These are phyloP conservation scores for Trachurus trachurus DNA, from an alignment of 2,797 vertebrate genomes.

Conservation along the genomic window DNA sequence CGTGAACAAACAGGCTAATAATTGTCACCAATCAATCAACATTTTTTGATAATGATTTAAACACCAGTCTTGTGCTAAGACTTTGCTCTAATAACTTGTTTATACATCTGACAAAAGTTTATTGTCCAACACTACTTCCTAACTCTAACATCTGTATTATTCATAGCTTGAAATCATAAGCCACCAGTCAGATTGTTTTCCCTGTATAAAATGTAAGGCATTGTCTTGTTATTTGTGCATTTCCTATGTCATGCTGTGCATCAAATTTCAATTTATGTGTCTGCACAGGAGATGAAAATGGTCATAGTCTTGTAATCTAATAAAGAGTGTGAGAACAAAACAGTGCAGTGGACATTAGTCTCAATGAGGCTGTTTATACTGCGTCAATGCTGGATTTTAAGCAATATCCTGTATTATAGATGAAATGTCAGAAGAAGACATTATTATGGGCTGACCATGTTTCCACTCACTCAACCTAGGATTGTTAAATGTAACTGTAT, in stretches of 20 bases:
- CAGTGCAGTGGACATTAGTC: conserved; percentile 7
- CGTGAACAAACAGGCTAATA: neutral
- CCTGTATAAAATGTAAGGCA: neutral
- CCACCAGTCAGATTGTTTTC: neutral
- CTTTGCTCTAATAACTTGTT: neutral
- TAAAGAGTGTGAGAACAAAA: conserved; percentile 9
- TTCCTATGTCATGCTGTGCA: neutral
- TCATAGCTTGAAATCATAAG: neutral
- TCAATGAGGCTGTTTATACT: conserved; percentile 1
- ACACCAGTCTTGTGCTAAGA: neutral
- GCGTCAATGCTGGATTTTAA: conserved; percentile 1
- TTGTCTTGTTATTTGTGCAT: neutral
- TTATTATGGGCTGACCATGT: neutral
- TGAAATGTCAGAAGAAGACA: neutral
- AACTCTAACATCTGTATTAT: neutral
- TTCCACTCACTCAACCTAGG: neutral
- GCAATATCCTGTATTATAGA: conserved; percentile 7
- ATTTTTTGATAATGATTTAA: neutral
- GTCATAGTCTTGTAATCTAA: conserved; percentile 5
- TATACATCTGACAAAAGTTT: neutral
- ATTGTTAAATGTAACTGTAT: neutral
- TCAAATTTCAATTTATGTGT: conserved; percentile 19
- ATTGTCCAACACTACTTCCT: neutral
- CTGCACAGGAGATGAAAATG: conserved; percentile 17
- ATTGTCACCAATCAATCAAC: neutral